Percentiles rank a stretch among this genome's conserved stretches.
These are phyloP conservation scores for Drosophila ustulata DNA, from an alignment of 2,888 invertebrate genomes.

Conservation along the genomic window DNA sequence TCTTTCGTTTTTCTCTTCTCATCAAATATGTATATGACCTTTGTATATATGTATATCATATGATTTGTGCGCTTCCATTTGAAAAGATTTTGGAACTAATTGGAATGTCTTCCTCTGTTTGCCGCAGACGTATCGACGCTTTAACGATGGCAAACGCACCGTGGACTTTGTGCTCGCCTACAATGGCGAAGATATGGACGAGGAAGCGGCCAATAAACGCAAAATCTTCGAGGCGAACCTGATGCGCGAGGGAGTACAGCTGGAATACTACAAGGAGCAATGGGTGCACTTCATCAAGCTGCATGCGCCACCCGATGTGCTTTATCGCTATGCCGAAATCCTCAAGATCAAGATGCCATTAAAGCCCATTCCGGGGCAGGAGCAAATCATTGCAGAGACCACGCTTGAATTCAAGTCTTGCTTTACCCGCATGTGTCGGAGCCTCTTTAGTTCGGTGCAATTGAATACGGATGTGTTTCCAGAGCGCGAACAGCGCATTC, in stretches of 20 bases:
- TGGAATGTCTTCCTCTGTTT: conserved; percentile 2
- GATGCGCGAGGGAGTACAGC: conserved; percentile 87
- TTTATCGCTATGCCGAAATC: conserved; percentile 91
- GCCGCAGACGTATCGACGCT: conserved; percentile 86
- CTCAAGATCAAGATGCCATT: conserved; percentile 92
- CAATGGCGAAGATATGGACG: conserved; percentile 83
- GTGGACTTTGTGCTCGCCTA: conserved; percentile 89
- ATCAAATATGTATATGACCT: conserved; percentile 23
- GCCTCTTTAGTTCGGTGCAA: conserved; percentile 86
- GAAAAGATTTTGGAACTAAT: conserved; percentile 1
- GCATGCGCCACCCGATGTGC: conserved; percentile 90
- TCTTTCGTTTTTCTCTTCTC: conserved; percentile 7
- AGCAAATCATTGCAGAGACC: conserved; percentile 79
- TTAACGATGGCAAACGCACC: conserved; percentile 86
- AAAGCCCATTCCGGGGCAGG: conserved; percentile 86
- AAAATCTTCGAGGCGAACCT: conserved; percentile 88
- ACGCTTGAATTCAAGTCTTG: conserved; percentile 84
- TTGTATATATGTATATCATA: conserved; percentile 3
- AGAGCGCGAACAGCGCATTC: conserved; percentile 87
- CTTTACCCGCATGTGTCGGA: conserved; percentile 85
- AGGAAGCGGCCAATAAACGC: conserved; percentile 74
- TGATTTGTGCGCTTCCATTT: neutral
- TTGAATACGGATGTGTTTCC: conserved; percentile 88
- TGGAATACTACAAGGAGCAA: conserved; percentile 88
- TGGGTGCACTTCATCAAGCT: conserved; percentile 90